Evolutionary conservation across 2,797 vertebrate species (phyloP).

Genomic region (Gallinago solitaria): DNA sequence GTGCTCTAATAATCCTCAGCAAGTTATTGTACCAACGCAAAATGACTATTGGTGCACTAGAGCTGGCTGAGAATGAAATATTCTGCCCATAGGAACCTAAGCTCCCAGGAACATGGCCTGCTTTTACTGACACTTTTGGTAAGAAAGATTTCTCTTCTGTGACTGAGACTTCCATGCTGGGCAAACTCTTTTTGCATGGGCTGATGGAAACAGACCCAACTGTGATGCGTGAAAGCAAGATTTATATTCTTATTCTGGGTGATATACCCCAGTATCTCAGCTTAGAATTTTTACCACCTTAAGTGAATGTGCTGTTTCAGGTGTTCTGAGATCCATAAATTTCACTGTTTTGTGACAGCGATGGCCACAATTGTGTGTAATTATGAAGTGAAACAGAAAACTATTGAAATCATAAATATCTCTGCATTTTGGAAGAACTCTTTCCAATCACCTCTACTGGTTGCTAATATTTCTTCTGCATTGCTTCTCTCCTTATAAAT

Average conservation of each 20-base stretch:
- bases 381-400: not conserved
- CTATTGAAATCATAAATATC: not conserved
- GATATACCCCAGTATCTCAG: not conserved
- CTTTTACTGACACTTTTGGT: not conserved
- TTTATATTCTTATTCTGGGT: not conserved
- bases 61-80: not conserved
- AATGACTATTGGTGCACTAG: not conserved
- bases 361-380: not conserved
- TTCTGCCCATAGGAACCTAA: not conserved
- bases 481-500: not conserved
- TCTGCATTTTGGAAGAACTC: not conserved
- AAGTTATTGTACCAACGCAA: not conserved
- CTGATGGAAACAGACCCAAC: not conserved
- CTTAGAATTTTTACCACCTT: not conserved
- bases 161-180: not conserved
- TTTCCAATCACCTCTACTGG: not conserved
- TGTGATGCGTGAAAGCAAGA: not conserved
- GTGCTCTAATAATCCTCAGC: constrained; percentile 35
- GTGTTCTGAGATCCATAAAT: not conserved
- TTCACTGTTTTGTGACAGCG: not conserved
- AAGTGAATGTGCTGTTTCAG: not conserved
- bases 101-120: not conserved
- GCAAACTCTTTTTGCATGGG: not conserved
- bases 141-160: not conserved
- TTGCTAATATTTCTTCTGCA: not conserved